phyloP scores from a whole-genome alignment of 2,888 invertebrate genomes.

The Cerastis leucographa region DNA sequence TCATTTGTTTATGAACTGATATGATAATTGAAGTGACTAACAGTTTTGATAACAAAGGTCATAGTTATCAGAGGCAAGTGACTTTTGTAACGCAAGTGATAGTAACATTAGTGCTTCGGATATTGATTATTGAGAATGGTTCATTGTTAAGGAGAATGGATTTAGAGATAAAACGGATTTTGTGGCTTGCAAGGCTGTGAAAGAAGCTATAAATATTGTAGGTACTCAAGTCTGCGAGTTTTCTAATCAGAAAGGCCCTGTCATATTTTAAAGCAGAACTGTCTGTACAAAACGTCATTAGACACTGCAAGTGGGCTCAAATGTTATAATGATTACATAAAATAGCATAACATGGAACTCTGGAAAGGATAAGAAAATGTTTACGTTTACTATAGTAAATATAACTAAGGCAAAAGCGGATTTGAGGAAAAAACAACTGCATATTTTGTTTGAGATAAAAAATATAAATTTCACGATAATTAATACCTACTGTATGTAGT shows the following conservation, averaged over 20 bases:
- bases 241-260: too few species aligned
- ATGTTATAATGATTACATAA: background rate
- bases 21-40: constrained; percentile 57
- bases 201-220: constrained; percentile 3
- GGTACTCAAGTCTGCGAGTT: background rate
- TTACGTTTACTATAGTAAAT: background rate
- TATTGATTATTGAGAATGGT: constrained; percentile 20
- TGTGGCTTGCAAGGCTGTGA: background rate
- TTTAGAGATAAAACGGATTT: background rate
- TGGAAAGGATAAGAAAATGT: background rate
- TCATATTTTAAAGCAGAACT: background rate
- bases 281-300: background rate
- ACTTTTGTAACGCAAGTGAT: constrained; percentile 18
- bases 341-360: background rate
- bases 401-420: too few species aligned
- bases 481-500: too few species aligned
- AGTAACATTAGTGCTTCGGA: constrained; percentile 10
- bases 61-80: constrained; percentile 68
- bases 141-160: background rate
- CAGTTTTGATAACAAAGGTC: constrained; percentile 74
- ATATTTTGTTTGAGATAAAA: constrained; percentile 32
- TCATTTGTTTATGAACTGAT: constrained; percentile 52
- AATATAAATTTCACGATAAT: background rate
- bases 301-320: background rate
- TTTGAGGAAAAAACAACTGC: constrained; percentile 18